Conservation (phyloP, 2,888 invertebrate species). For the Drosophila anomalata region DNA sequence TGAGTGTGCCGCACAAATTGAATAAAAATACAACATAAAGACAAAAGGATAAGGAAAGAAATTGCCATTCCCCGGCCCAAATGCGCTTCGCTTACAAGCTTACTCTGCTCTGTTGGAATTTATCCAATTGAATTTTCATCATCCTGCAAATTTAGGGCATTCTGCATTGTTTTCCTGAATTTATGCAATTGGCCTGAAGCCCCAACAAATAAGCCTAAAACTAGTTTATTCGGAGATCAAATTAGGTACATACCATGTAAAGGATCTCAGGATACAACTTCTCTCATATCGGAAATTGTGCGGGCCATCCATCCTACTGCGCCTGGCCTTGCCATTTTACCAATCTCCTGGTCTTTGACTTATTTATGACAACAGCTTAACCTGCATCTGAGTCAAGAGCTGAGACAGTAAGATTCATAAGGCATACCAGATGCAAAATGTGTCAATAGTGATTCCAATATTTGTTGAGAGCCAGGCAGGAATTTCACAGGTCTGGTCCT, state of each 20-base stretch:
- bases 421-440: constrained; percentile 16
- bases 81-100: not conserved
- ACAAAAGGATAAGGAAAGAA: constrained; percentile 29
- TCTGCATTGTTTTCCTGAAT: constrained; percentile 7
- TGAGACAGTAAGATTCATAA: not conserved
- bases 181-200: constrained; percentile 6
- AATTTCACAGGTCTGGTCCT: too few species aligned
- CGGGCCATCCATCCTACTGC: not conserved
- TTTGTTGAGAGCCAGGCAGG: not conserved
- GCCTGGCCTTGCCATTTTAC: not conserved
- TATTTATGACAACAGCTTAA: constrained; percentile 30
- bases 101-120: not conserved
- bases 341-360: constrained; percentile 26
- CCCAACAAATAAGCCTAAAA: constrained; percentile 20
- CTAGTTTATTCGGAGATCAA: not conserved
- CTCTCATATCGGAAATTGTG: constrained; percentile 24
- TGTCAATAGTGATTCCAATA: constrained; percentile 16
- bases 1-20: constrained; percentile 41
- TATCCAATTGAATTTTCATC: constrained; percentile 10
- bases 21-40: constrained; percentile 54
- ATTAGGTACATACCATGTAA: constrained; percentile 9
- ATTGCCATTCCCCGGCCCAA: not conserved
- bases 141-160: constrained; percentile 2
- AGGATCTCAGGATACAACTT: too few species aligned
- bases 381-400: constrained; percentile 10